These are phyloP conservation scores for Tricholaema leucomelas DNA, from an alignment of 2,113 vertebrate species.

Conservation along the genomic window DNA sequence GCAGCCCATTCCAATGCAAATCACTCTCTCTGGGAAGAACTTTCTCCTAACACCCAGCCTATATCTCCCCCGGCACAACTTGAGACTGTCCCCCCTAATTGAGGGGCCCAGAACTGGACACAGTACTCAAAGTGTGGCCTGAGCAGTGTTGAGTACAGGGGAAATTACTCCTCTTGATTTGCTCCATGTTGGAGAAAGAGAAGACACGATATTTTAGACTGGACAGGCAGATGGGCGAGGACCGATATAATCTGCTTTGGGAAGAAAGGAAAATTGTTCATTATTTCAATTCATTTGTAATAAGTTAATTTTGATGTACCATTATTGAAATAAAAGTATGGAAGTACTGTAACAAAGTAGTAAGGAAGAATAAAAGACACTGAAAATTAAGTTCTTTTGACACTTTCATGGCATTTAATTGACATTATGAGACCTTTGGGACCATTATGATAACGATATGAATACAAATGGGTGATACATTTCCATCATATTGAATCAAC, in stretches of 20 bases:
- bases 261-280: background rate
- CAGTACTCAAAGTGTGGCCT: too few species aligned
- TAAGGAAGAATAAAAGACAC: constrained; percentile 32
- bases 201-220: background rate
- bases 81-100: too few species aligned
- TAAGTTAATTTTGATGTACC: constrained; percentile 15
- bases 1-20: too few species aligned
- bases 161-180: background rate
- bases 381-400: constrained; percentile 54
- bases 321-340: background rate
- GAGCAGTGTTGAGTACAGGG: too few species aligned
- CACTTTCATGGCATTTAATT: constrained; percentile 63
- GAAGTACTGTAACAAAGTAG: constrained; percentile 41
- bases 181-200: background rate
- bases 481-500: constrained; percentile 65
- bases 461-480: constrained; percentile 52
- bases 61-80: too few species aligned
- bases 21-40: too few species aligned
- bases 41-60: too few species aligned
- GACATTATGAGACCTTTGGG: constrained; percentile 41
- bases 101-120: too few species aligned
- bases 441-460: constrained; percentile 1
- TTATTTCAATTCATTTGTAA: constrained; percentile 37
- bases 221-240: background rate
- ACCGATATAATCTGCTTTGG: background rate